Percentiles rank a stretch among this genome's conserved stretches.
Evolutionary conservation across 2,797 vertebrate species (phyloP).

Genomic region (Tinamus major): DNA sequence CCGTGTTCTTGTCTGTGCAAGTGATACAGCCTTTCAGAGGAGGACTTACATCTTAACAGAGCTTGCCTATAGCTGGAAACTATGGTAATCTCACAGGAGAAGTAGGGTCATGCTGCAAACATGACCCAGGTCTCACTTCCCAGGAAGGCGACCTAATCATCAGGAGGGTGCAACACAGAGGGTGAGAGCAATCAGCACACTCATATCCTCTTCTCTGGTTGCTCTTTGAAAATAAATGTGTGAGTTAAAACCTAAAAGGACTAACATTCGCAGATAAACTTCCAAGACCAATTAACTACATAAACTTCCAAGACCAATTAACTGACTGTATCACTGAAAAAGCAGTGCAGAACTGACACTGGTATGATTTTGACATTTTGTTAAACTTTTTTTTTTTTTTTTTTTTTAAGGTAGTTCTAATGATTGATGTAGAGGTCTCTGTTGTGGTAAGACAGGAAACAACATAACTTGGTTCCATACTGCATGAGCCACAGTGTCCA

Average conservation of each 20-base stretch:
- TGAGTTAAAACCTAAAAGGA: neutral
- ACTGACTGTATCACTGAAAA: neutral
- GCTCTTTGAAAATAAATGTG: neutral
- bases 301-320: neutral
- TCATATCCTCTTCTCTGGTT: neutral
- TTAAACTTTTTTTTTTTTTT: neutral
- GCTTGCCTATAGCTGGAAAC: neutral
- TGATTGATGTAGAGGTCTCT: neutral
- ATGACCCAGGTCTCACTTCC: neutral
- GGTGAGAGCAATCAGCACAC: neutral
- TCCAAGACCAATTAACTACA: neutral
- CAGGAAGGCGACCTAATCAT: neutral
- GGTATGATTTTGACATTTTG: neutral
- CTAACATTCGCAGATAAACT: neutral
- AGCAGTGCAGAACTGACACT: neutral
- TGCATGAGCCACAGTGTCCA: neutral
- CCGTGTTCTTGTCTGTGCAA: rapidly evolving
- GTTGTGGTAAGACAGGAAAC: neutral
- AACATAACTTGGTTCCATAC: neutral
- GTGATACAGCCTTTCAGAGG: neutral
- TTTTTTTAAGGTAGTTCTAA: neutral
- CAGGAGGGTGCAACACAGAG: rapidly evolving
- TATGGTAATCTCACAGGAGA: neutral
- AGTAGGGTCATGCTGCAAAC: neutral
- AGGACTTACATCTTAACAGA: neutral